Conservation (phyloP, 2,113 vertebrate genomes). For the Meleagris gallopavo region DNA sequence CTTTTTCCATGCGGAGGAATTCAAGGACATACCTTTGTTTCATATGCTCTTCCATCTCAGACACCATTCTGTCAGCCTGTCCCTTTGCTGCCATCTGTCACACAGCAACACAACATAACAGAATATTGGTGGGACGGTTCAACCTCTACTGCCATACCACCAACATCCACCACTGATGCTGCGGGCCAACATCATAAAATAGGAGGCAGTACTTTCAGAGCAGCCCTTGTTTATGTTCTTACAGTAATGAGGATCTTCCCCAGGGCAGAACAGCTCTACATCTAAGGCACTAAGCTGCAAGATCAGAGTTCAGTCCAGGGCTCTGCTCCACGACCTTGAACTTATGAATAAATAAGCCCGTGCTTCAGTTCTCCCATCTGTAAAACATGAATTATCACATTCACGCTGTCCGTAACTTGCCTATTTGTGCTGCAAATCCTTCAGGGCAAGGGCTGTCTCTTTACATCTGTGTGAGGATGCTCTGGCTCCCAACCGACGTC, state of each 20-base stretch:
- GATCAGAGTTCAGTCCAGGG: not conserved
- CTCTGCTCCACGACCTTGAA: not conserved
- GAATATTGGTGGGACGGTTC: not conserved
- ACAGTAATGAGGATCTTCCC: not conserved
- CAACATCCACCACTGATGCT: not conserved
- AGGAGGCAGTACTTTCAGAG: not conserved
- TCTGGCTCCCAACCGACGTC: not conserved
- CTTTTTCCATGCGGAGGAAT: not conserved
- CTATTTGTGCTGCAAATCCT: not conserved
- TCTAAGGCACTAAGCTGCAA: not conserved
- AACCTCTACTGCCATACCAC: not conserved
- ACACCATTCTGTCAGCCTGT: not conserved
- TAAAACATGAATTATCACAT: not conserved
- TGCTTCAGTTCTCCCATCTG: not conserved
- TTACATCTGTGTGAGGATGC: not conserved
- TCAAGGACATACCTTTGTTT: not conserved
- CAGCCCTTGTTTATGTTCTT: not conserved
- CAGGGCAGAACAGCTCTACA: not conserved
- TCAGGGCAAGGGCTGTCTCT: not conserved
- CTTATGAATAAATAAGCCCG: not conserved
- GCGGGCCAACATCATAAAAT: not conserved
- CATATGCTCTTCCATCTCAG: not conserved
- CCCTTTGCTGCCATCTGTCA: not conserved
- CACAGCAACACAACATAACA: not conserved
- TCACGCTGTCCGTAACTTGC: not conserved